Evolutionary conservation across 2,113 vertebrate species (phyloP).

Genomic region (Seriola dumerili): DNA sequence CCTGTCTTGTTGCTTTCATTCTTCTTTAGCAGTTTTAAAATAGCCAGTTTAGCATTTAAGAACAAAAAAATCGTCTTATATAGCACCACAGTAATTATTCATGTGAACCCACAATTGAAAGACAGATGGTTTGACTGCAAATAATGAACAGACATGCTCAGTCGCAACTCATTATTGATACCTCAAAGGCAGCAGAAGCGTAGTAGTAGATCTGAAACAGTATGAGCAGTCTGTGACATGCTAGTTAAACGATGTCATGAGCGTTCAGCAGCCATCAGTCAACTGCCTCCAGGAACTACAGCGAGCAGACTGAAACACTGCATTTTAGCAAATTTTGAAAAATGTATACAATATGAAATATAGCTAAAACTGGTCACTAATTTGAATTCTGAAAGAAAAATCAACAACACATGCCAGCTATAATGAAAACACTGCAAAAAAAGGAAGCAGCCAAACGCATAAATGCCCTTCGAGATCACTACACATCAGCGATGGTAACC

Average conservation of each 20-base stretch:
- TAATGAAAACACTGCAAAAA: not conserved
- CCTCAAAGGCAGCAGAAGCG: conserved; percentile 25
- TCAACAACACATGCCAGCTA: not conserved
- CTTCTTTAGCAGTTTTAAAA: not conserved
- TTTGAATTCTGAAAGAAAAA: too few relatives aligned
- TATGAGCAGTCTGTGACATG: conserved; percentile 25
- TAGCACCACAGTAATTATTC: conserved; percentile 10
- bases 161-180: conserved; percentile 20
- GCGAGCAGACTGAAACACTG: not conserved
- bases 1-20: not conserved
- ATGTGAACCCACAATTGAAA: conserved; percentile 26
- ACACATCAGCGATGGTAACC: too few relatives aligned
- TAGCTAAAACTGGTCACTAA: too few relatives aligned
- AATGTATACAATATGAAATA: too few relatives aligned
- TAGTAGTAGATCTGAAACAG: conserved; percentile 34
- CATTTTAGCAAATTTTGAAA: too few relatives aligned
- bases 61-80: not conserved
- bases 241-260: conserved; percentile 15
- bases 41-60: not conserved
- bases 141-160: conserved; percentile 27
- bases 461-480: too few relatives aligned
- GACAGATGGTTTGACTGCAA: conserved; percentile 24
- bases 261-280: not conserved
- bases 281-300: conserved; percentile 14
- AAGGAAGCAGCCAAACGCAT: too few relatives aligned